A percentile compares a stretch with the other conserved stretches of the same genome.
Conservation (phyloP, 2,797 vertebrate species). For the Parauchenoglanis punctatus region DNA sequence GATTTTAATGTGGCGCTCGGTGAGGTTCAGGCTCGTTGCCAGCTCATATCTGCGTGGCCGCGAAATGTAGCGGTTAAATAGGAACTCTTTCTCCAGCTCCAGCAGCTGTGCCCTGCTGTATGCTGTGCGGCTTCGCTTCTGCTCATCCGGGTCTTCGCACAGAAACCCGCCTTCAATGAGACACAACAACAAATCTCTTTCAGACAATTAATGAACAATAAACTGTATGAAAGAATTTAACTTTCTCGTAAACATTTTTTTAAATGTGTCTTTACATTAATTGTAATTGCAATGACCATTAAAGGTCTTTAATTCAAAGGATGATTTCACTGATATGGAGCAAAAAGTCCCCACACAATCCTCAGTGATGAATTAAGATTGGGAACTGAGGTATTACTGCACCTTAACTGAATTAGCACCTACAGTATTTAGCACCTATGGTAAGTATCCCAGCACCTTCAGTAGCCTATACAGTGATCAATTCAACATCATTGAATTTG, state of each 20-base stretch:
- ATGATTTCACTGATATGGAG: not conserved
- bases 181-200: not conserved
- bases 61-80: slow-evolving; percentile 65
- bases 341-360: not conserved
- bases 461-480: no score
- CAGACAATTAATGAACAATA: not conserved
- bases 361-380: not conserved
- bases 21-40: slow-evolving; percentile 62
- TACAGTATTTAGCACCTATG: not conserved
- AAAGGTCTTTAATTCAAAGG: not conserved
- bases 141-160: slow-evolving; percentile 54
- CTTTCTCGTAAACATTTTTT: not conserved
- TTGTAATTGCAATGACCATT: not conserved
- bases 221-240: not conserved
- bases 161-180: slow-evolving; percentile 42
- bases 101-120: slow-evolving; percentile 62
- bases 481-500: no score
- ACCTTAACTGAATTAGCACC: not conserved
- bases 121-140: slow-evolving; percentile 60
- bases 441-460: not conserved
- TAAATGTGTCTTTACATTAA: not conserved
- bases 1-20: slow-evolving; percentile 66
- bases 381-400: not conserved
- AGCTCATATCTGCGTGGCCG: slow-evolving; percentile 62
- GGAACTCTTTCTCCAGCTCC: slow-evolving; percentile 66